A percentile compares a stretch with the other conserved stretches of the same genome.
Evolutionary conservation across 2,797 vertebrate species (phyloP).

Genomic region (Syngnathus acus): DNA sequence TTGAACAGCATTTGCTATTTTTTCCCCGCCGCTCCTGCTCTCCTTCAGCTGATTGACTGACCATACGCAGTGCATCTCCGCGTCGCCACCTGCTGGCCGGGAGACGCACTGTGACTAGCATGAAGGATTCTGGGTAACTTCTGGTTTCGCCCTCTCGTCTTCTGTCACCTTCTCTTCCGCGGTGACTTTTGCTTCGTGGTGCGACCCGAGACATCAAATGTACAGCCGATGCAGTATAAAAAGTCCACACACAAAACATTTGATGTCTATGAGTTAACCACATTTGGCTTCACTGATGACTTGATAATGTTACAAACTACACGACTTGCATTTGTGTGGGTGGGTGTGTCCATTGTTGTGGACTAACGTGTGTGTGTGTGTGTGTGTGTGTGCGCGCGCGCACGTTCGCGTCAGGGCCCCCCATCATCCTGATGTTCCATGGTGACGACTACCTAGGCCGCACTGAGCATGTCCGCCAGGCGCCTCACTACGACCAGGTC

Average conservation of each 20-base stretch:
- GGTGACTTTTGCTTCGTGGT: not conserved
- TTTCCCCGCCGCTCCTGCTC: conserved; percentile 1
- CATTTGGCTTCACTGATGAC: not conserved
- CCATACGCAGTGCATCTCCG: conserved; percentile 5
- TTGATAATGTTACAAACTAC: not conserved
- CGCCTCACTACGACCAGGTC: conserved; percentile 68
- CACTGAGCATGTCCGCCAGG: conserved; percentile 57
- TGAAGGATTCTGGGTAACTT: conserved; percentile 6
- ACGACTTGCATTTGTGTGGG: not conserved
- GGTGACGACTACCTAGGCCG: conserved; percentile 56
- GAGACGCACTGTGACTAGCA: conserved; percentile 5
- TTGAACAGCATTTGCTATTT: conserved; percentile 37
- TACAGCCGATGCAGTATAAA: no score
- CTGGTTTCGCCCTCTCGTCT: not conserved
- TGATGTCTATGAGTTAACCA: not conserved
- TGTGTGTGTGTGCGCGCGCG: conserved; percentile 1
- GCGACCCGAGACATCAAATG: not conserved
- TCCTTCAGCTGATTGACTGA: conserved; percentile 4
- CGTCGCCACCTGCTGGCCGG: not conserved
- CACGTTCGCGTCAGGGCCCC: conserved; percentile 51
- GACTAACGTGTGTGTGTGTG: not conserved
- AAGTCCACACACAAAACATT: not conserved
- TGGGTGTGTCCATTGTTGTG: not conserved
- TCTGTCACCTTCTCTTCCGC: not conserved
- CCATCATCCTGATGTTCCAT: conserved; percentile 67